Evolutionary conservation across 2,797 vertebrate species (phyloP), one percentile per base, ranked within the genome.

Genomic region (Thunnus albacares): DNA sequence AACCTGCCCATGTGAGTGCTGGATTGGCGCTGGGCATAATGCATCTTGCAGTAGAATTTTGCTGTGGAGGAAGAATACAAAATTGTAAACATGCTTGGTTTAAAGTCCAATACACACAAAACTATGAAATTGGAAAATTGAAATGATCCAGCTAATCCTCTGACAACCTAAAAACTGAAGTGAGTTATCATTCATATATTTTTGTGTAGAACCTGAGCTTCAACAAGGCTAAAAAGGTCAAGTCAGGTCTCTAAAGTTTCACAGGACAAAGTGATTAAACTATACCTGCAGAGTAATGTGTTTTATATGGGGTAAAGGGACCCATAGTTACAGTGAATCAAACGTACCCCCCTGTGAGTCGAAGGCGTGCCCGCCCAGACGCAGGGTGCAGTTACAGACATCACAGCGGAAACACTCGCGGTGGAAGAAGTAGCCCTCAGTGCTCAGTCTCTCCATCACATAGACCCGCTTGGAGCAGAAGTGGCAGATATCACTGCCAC

Each of bases 391-490:
- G 26, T 94, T 90, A 11, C 98, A 99, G 84, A 96, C 49, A 1
- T 96, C 90, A 79, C 98, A 99, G 89, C 97, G 97, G 95, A 99
- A 99, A 79, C 98, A 99, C 86, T 99, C 97, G 0, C 97, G 93
- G 77, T 99, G 98, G 93, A 99, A 99, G 93, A 98, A 98, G 92
- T 93, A 96, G 33, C 98, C 98, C 69, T 99, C 98, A 0, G 97
- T 96, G 0, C 97, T 98, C 45, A 99, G 95, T 3, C 97, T 88
- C 95, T 99, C 98, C 97, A 99, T 98, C 80, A 99, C 96, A 0
- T 99, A 99, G 1, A 99, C 98, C 0, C 98, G 96, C 82, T 96
- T 98, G 85, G 96, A 93, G 90, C 98, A 99, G 95, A 99, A 98
- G 85, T 97, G 97, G 78, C 98, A 99, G 71, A 90, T 94, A 90